These are phyloP conservation scores for Steinernema hermaphroditum DNA, from an alignment of 2,888 invertebrate species.

Conservation along the genomic window DNA sequence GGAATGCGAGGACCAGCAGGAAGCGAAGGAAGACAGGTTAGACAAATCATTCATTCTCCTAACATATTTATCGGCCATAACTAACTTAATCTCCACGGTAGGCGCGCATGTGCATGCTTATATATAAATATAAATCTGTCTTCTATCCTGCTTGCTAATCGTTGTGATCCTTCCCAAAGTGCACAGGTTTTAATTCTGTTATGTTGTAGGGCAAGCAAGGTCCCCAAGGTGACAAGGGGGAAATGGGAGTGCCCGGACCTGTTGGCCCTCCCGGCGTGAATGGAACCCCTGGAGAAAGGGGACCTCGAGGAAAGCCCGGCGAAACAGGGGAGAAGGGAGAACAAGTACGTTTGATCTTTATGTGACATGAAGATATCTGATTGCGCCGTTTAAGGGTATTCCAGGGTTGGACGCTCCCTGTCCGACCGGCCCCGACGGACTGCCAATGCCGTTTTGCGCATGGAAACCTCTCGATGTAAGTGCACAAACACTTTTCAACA, in stretches of 20 bases:
- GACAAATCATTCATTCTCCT: conserved; percentile 29
- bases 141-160: conserved; percentile 35
- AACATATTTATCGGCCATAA: neutral
- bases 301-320: conserved; percentile 51
- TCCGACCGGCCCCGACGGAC: conserved; percentile 90
- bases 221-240: conserved; percentile 49
- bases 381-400: conserved; percentile 78
- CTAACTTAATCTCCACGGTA: neutral
- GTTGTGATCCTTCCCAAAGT: neutral
- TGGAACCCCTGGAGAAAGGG: conserved; percentile 46
- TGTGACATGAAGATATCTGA: neutral
- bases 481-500: too few relatives aligned
- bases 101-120: conserved; percentile 22
- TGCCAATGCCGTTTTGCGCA: conserved; percentile 87
- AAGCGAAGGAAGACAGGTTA: conserved; percentile 48
- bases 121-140: conserved; percentile 16
- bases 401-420: conserved; percentile 98
- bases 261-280: conserved; percentile 52
- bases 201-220: conserved; percentile 31
- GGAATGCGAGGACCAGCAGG: conserved; percentile 56
- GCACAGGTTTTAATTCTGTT: neutral
- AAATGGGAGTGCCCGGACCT: conserved; percentile 41
- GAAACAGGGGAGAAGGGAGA: conserved; percentile 59
- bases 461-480: conserved; percentile 62
- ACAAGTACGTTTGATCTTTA: conserved; percentile 46